Conservation (phyloP, 1,140 invertebrate species). For the Ceratoteleas bidentatus region DNA sequence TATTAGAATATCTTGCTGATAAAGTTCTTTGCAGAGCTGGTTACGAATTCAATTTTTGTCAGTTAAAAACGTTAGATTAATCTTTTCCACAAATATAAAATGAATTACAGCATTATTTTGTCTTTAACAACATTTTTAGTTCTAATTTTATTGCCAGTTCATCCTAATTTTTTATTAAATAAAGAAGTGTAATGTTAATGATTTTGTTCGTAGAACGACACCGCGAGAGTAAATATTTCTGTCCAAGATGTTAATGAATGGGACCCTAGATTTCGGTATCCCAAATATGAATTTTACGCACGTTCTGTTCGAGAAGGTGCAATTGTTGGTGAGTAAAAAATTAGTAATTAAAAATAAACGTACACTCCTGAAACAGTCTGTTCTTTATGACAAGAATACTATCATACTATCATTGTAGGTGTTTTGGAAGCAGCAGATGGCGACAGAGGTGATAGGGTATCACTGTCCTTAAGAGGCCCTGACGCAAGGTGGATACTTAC, state of each 20-base stretch:
- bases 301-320: slow-evolving; percentile 77
- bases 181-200: no score
- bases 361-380: no score
- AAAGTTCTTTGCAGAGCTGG: no score
- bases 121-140: no score
- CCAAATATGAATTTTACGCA: slow-evolving; percentile 91
- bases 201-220: slow-evolving; percentile 91
- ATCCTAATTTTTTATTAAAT: no score
- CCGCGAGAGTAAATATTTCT: slow-evolving; percentile 87
- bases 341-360: slow-evolving; percentile 1
- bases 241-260: slow-evolving; percentile 95
- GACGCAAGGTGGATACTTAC: slow-evolving; percentile 87
- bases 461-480: slow-evolving; percentile 86
- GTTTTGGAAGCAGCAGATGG: slow-evolving; percentile 90
- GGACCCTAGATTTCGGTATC: slow-evolving; percentile 93
- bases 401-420: slow-evolving; percentile 82
- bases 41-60: no score
- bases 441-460: slow-evolving; percentile 87
- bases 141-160: no score
- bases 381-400: no score
- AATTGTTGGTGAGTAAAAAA: slow-evolving; percentile 76
- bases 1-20: no score
- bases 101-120: no score
- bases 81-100: no score
- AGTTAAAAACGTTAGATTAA: no score